Percentiles rank a stretch among this genome's conserved stretches.
Conservation (phyloP, 2,888 invertebrate genomes). For the Pomacea canaliculata region DNA sequence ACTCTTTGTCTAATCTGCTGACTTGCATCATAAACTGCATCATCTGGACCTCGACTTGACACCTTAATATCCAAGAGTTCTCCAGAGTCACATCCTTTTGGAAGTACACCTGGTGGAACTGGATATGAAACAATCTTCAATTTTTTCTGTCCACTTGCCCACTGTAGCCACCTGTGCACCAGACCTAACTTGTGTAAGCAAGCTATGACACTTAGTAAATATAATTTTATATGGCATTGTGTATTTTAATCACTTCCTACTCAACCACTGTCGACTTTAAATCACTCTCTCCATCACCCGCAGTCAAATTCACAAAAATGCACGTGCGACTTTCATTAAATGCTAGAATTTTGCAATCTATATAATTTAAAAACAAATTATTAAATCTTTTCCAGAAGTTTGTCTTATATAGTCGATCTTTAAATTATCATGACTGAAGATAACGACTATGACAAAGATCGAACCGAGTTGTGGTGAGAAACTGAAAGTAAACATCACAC, state of each 20-base stretch:
- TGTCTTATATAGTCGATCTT: too few species aligned
- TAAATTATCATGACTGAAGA: too few species aligned
- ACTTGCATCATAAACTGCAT: slow-evolving; percentile 66
- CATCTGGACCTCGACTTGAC: slow-evolving; percentile 67
- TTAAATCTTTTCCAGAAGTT: too few species aligned
- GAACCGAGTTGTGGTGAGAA: not conserved
- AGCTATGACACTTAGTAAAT: too few species aligned
- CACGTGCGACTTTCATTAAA: too few species aligned
- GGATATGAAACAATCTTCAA: slow-evolving; percentile 55
- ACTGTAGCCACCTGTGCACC: slow-evolving; percentile 57
- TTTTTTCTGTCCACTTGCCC: slow-evolving; percentile 52
- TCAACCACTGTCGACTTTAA: not conserved
- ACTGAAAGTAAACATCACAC: not conserved
- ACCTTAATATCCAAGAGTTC: slow-evolving; percentile 62
- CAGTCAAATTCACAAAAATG: too few species aligned
- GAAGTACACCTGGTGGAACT: slow-evolving; percentile 58
- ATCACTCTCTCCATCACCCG: not conserved
- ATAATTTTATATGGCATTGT: too few species aligned
- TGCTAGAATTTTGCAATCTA: too few species aligned
- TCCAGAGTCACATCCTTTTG: slow-evolving; percentile 48
- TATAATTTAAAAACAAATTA: too few species aligned
- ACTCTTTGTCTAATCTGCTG: slow-evolving; percentile 67
- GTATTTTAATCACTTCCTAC: too few species aligned
- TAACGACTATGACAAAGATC: too few species aligned
- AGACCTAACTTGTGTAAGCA: too few species aligned